Percentiles rank a stretch among this genome's conserved stretches.
Evolutionary conservation across 2,113 vertebrate genomes (phyloP).

Genomic region (Thamnaconus septentrionalis): DNA sequence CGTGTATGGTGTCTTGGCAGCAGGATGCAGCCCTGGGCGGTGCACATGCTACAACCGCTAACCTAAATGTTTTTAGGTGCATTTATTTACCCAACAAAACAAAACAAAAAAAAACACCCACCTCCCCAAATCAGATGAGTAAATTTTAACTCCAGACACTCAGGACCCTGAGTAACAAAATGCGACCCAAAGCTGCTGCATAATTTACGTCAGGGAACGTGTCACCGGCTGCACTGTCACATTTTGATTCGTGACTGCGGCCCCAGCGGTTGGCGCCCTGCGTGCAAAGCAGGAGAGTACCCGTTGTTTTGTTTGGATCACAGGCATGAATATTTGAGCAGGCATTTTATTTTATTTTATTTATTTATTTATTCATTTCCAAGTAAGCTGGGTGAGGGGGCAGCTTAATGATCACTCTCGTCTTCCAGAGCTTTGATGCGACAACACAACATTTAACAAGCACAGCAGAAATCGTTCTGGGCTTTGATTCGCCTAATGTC

Average conservation of each 20-base stretch:
- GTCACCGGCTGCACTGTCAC: constrained; percentile 25
- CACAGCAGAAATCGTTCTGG: constrained; percentile 15
- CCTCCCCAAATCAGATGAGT: constrained; percentile 42
- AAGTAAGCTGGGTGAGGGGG: background rate
- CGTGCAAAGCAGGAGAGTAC: constrained; percentile 18
- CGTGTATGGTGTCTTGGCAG: constrained; percentile 13
- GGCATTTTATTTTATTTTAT: background rate
- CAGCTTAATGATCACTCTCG: constrained; percentile 9
- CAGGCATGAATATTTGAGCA: constrained; percentile 32
- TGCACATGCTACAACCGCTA: constrained; percentile 21
- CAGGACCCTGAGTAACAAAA: constrained; percentile 19
- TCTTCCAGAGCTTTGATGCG: constrained; percentile 1
- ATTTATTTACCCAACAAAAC: constrained; percentile 43
- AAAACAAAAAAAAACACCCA: constrained; percentile 12
- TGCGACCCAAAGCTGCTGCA: constrained; percentile 31
- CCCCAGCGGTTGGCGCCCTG: background rate
- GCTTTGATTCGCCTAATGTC: constrained; percentile 27
- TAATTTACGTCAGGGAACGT: constrained; percentile 45
- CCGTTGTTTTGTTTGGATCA: constrained; percentile 14
- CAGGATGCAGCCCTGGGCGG: constrained; percentile 11
- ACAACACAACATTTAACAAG: constrained; percentile 12
- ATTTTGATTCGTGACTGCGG: constrained; percentile 26
- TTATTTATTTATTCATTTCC: background rate
- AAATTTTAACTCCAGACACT: constrained; percentile 44
- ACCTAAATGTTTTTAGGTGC: constrained; percentile 46